These are phyloP conservation scores for Antitype chi DNA, from an alignment of 2,888 invertebrate species.

Conservation along the genomic window DNA sequence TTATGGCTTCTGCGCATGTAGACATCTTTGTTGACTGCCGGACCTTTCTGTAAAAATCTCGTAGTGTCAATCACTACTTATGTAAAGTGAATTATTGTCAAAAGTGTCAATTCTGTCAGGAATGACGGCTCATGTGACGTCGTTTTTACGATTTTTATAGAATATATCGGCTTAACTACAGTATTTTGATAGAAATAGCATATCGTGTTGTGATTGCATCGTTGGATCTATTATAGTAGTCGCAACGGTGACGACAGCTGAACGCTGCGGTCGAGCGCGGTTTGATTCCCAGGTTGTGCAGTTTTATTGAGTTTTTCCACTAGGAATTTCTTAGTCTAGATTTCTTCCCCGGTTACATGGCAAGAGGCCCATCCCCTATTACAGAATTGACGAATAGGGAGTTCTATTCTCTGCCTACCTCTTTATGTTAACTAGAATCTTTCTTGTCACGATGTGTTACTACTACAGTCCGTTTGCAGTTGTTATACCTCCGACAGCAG, in stretches of 20 bases:
- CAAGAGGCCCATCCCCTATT: background rate
- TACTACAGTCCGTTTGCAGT: too few species aligned
- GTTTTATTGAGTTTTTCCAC: background rate
- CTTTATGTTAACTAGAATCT: background rate
- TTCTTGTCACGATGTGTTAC: background rate
- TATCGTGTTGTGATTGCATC: background rate
- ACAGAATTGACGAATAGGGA: too few species aligned
- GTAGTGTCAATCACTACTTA: too few species aligned
- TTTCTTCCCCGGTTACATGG: background rate
- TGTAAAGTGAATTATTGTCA: too few species aligned
- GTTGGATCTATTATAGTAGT: background rate
- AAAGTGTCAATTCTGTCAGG: too few species aligned
- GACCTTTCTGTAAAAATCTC: too few species aligned
- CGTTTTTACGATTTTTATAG: too few species aligned
- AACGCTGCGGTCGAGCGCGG: background rate
- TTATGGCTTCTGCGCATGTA: conserved; percentile 23
- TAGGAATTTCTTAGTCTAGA: too few species aligned
- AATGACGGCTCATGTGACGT: too few species aligned
- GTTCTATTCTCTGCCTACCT: background rate
- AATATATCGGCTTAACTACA: background rate
- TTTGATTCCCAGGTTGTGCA: background rate
- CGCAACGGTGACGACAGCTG: background rate
- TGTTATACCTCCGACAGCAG: too few species aligned
- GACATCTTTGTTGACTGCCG: background rate
- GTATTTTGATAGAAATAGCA: background rate